Percentiles rank a stretch among this genome's conserved stretches.
Evolutionary conservation across 2,888 invertebrate genomes (phyloP).

Genomic region (Parnassius mnemosyne): DNA sequence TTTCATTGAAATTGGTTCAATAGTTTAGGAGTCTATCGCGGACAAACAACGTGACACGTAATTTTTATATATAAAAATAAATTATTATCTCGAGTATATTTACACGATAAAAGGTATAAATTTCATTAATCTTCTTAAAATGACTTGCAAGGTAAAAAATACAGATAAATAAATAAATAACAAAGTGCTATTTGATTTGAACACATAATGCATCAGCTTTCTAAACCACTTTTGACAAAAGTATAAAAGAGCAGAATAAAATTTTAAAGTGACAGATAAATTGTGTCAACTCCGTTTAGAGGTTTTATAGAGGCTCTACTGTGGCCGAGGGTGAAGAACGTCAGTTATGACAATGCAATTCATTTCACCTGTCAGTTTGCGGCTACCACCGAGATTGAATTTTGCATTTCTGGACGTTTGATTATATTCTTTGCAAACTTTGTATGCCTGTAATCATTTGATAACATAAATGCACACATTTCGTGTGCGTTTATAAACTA

Average conservation of each 20-base stretch:
- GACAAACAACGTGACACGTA: no score
- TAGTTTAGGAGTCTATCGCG: no score
- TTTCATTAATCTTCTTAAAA: no score
- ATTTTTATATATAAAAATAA: no score
- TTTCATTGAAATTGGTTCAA: no score
- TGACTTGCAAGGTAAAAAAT: no score
- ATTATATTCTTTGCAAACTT: slow-evolving; percentile 32
- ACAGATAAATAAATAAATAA: no score
- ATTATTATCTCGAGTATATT: no score
- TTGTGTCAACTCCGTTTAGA: slow-evolving; percentile 16
- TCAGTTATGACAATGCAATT: slow-evolving; percentile 59
- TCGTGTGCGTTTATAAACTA: slow-evolving; percentile 48
- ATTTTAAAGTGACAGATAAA: slow-evolving; percentile 18
- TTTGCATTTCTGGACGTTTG: slow-evolving; percentile 45
- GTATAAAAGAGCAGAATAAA: slow-evolving; percentile 5
- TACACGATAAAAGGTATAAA: no score
- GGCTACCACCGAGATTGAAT: slow-evolving; percentile 53
- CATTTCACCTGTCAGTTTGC: slow-evolving; percentile 51
- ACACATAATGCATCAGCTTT: neutral
- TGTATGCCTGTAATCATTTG: slow-evolving; percentile 28
- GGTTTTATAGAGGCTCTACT: slow-evolving; percentile 10
- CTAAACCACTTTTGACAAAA: slow-evolving; percentile 6
- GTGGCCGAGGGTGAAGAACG: slow-evolving; percentile 29
- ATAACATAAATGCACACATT: slow-evolving; percentile 33
- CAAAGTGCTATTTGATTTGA: no score